Base-by-base conservation (phyloP, 2,113 vertebrate genomes). In the Solea senegalensis region DNA sequence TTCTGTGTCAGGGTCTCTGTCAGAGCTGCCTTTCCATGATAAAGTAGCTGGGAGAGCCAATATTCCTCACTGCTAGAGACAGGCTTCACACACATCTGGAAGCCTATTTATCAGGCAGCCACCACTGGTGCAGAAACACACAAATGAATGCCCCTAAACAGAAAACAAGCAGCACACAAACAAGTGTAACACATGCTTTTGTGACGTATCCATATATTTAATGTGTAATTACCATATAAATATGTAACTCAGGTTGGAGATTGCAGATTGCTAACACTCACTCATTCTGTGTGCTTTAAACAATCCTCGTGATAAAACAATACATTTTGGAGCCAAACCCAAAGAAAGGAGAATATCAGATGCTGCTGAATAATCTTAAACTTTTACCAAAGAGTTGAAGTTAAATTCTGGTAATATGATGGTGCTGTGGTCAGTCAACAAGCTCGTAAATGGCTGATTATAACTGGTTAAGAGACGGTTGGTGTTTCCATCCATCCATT, bases 1-100 rank as follows among this genome's bases (percentile, higher is more conserved):
- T 82, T 85, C 75, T 90, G 81, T 89, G 84, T 88, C 84, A 84
- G 86, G 76, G 69, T 85, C 86, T 88, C 87, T 88, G 88, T 92
- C 87, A 81, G 84, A 73, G 81, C 81, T 83, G 81, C 85, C 82
- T 72, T 51, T 66, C 76, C 34, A 65, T 89, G 88, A 91, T 92
- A 68, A 89, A 91, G 81, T 83, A 75, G 74, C 26, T 46, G 73
- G 41, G 67, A 72, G 79, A 81, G 74, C 81, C 83, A 74, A 82
- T 85, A 91, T 88, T 81, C 82, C 72, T 91, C 89, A 92, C 69
- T 88, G 86, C 82, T 86, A 88, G 79, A 85, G 80, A 81, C 76
- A 79, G 73, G 76, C 83, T 82, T 90, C 79, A 85, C 81, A 76
- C 80, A 83, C 86, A 92, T 90, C 89, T 90, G 85, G 87, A 90